Evolutionary conservation across 2,888 invertebrate genomes (phyloP).

Genomic region (Sarcophaga rosellei): DNA sequence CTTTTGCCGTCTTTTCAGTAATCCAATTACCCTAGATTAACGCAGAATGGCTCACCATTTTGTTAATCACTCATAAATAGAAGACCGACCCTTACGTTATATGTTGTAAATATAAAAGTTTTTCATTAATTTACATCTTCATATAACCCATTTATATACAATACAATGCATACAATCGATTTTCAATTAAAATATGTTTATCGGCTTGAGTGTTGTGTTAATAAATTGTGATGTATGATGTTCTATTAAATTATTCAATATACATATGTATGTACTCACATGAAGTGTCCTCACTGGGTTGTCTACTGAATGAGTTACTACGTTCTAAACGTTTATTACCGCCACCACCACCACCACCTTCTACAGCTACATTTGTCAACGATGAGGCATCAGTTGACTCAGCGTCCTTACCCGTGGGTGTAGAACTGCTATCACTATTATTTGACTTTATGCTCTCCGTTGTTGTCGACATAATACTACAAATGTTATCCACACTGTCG

Average conservation of each 20-base stretch:
- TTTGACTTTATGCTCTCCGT: constrained; percentile 49
- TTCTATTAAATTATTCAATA: background rate
- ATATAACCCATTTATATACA: too few relatives aligned
- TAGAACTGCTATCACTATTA: constrained; percentile 65
- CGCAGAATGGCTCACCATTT: too few relatives aligned
- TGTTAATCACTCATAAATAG: too few relatives aligned
- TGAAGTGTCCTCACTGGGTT: constrained; percentile 86
- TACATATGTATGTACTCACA: constrained; percentile 76
- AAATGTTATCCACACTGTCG: constrained; percentile 32
- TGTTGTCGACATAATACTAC: constrained; percentile 26
- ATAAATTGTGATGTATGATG: background rate
- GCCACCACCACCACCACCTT: constrained; percentile 71
- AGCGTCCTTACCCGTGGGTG: constrained; percentile 59
- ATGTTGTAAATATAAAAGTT: too few relatives aligned
- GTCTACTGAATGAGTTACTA: constrained; percentile 84
- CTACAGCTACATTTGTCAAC: constrained; percentile 72
- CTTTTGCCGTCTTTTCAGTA: too few relatives aligned
- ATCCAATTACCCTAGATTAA: too few relatives aligned
- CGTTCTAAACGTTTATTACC: constrained; percentile 75
- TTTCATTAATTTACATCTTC: too few relatives aligned
- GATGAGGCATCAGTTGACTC: constrained; percentile 71
- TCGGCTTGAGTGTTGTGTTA: too few relatives aligned
- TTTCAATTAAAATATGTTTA: too few relatives aligned
- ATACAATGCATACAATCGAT: too few relatives aligned
- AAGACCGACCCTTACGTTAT: too few relatives aligned